Evolutionary conservation across 2,888 invertebrate species (phyloP).

Genomic region (Machimus atricapillus): DNA sequence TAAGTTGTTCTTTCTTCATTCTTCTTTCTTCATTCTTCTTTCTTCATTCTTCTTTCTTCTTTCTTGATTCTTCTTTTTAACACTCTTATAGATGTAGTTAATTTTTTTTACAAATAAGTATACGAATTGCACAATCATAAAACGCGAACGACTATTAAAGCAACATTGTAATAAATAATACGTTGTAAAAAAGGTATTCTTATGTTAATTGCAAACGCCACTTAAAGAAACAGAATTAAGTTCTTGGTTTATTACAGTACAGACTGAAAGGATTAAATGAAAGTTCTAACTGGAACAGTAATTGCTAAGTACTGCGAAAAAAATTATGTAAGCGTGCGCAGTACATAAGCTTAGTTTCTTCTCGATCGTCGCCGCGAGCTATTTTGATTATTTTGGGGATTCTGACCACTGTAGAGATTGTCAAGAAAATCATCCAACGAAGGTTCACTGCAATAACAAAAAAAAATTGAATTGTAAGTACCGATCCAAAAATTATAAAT

Average conservation of each 20-base stretch:
- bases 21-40: no score
- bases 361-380: constrained; percentile 57
- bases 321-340: neutral
- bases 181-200: neutral
- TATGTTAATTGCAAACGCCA: neutral
- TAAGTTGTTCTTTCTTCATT: no score
- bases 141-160: neutral
- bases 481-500: neutral
- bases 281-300: constrained; percentile 1
- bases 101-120: no score
- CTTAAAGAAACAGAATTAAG: constrained; percentile 12
- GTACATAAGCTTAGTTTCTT: constrained; percentile 53
- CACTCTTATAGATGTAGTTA: no score
- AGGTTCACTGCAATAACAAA: constrained; percentile 54
- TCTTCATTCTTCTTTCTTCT: no score
- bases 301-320: neutral
- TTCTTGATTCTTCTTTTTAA: no score
- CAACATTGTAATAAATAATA: neutral
- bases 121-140: neutral
- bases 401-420: constrained; percentile 61
- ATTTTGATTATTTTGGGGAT: constrained; percentile 55
- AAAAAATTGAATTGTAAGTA: neutral
- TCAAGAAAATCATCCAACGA: constrained; percentile 61
- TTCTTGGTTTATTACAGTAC: constrained; percentile 15
- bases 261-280: constrained; percentile 17